These are phyloP conservation scores for Anodontia alba DNA, from an alignment of 2,888 invertebrate genomes.

Conservation along the genomic window DNA sequence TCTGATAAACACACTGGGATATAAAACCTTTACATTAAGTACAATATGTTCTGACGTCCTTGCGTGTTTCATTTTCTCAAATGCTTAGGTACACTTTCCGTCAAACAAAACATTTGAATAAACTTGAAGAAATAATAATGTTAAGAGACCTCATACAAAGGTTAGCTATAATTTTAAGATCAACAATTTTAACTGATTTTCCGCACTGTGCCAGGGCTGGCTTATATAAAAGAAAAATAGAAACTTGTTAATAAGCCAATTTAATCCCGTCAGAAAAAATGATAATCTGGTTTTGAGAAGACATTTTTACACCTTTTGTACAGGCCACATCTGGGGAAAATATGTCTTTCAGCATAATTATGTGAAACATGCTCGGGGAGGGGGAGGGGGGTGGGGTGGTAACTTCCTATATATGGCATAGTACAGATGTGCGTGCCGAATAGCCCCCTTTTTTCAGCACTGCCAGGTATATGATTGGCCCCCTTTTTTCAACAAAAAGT, in stretches of 20 bases:
- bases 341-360: no score
- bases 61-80: background rate
- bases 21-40: background rate
- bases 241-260: background rate
- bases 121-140: background rate
- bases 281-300: no score
- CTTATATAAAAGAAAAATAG: background rate
- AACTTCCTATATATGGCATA: no score
- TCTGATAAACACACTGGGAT: background rate
- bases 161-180: background rate
- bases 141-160: conserved; percentile 13
- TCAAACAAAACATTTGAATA: conserved; percentile 8
- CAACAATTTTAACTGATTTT: conserved; percentile 19
- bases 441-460: no score
- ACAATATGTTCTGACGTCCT: background rate
- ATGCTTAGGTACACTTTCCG: background rate
- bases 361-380: no score
- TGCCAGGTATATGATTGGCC: no score
- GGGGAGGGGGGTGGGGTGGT: no score
- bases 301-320: no score
- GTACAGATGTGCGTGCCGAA: no score
- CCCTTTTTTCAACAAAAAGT: no score
- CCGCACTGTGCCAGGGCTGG: background rate
- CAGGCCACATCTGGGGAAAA: no score
- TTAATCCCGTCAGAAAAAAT: background rate